Conservation (phyloP, 2,797 vertebrate species). For the Danio aesculapii region DNA sequence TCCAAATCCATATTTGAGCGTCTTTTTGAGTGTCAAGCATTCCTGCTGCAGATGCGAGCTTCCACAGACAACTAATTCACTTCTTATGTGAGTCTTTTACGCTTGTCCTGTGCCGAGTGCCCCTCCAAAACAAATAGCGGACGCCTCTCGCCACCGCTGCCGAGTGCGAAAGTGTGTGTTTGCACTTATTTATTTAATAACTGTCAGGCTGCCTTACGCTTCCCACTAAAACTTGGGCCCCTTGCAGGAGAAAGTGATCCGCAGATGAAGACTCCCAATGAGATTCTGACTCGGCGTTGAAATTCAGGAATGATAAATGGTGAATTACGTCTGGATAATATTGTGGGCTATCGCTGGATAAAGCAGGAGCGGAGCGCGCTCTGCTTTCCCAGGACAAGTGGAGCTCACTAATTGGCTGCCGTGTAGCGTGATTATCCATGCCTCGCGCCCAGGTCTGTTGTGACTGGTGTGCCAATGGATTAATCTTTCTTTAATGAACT, state of each 20-base stretch:
- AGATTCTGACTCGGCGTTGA: conserved; percentile 63
- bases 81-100: conserved; percentile 66
- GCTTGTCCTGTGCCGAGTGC: conserved; percentile 59
- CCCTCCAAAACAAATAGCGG: conserved; percentile 68
- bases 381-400: conserved; percentile 77
- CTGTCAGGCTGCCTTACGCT: conserved; percentile 26
- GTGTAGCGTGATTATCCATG: conserved; percentile 76
- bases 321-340: conserved; percentile 74
- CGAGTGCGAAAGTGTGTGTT: conserved; percentile 26
- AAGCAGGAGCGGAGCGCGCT: conserved; percentile 66
- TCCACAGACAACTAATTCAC: conserved; percentile 65
- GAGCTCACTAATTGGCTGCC: conserved; percentile 79
- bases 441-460: conserved; percentile 74
- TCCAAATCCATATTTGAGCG: conserved; percentile 72
- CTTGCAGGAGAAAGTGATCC: conserved; percentile 56
- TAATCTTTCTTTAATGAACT: conserved; percentile 85
- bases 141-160: conserved; percentile 39
- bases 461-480: conserved; percentile 74
- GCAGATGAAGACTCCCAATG: conserved; percentile 63
- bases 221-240: conserved; percentile 44
- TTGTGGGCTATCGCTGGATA: conserved; percentile 72
- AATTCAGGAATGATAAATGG: conserved; percentile 66
- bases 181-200: conserved; percentile 56
- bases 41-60: conserved; percentile 54
- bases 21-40: conserved; percentile 71